Base-by-base conservation (phyloP, 2,797 vertebrate genomes). In the Myotis daubentonii region DNA sequence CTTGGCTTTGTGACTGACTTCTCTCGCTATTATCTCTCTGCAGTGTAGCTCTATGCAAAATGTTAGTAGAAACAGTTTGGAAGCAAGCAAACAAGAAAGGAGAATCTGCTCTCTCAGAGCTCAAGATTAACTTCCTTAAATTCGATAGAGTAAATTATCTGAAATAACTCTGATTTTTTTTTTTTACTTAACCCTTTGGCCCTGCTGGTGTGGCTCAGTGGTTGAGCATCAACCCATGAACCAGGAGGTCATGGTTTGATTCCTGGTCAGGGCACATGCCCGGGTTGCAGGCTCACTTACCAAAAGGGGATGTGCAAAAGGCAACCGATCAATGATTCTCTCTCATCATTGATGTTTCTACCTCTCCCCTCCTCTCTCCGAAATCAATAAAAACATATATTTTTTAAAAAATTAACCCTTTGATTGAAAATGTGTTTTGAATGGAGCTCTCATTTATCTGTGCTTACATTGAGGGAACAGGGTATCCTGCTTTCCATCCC, bases 91-190 rank as follows among this genome's bases (percentile, higher is more conserved):
- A 90, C 53, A 83, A 87, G 62, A 82, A 87, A 78, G 28, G 74
- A 81, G 3, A 8, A 80, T 66, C 70, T 83, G 25, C 41, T 93
- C 80, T 83, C 65, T 93, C 78, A 66, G 89, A 68, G 38, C 62
- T 94, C 78, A 57, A 41, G 79, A 72, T 76, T n/a, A 86, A 86
- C 55, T 36, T 90, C 71, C 68, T 92, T 81, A 92, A 85, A 65
- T 82, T 85, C 33, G 1, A 11, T 38, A 81, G 60, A 75, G 36
- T 41, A 47, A 23, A 85, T 87, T 79, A 17, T 85, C 74, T 28
- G 47, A 87, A 92, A 76, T 65, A 74, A 74, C 41, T 94, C 57
- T 60, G 66, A 87, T 2, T 25, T 25, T 60, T 62, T 25, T 60
- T 62, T 62, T 62, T 76, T 33, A 36, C 79, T 87, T 65, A 85